Conservation (phyloP, 2,888 invertebrate species). For the Amphipyra tragopoginis region DNA sequence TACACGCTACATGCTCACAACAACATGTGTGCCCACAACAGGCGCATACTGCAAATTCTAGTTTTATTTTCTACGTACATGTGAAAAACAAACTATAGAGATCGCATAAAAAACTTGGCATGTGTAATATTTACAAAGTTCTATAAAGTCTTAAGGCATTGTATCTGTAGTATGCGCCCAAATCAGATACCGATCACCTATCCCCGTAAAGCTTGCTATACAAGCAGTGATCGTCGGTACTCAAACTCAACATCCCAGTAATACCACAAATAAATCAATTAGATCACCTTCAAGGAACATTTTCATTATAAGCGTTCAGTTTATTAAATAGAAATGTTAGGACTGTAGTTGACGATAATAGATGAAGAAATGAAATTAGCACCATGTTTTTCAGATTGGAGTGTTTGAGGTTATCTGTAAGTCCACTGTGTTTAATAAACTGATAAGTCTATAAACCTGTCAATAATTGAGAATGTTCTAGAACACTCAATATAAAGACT, state of each 20-base stretch:
- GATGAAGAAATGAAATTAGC: constrained; percentile 63
- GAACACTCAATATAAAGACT: constrained; percentile 1
- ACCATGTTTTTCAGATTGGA: constrained; percentile 59
- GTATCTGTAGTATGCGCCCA: constrained; percentile 50
- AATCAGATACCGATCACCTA: constrained; percentile 15
- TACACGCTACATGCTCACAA: constrained; percentile 4
- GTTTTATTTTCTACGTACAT: constrained; percentile 22
- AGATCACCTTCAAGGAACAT: constrained; percentile 60
- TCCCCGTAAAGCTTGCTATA: constrained; percentile 19
- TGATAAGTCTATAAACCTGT: constrained; percentile 24
- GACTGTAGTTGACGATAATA: constrained; percentile 39
- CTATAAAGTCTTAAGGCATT: constrained; percentile 47
- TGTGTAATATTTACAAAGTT: constrained; percentile 52
- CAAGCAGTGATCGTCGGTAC: constrained; percentile 34
- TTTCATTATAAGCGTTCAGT: constrained; percentile 60
- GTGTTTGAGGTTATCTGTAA: constrained; percentile 31
- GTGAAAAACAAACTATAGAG: constrained; percentile 48
- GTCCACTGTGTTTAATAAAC: constrained; percentile 15
- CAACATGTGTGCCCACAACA: constrained; percentile 16
- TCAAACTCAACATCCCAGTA: constrained; percentile 38
- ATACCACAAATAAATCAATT: constrained; percentile 50
- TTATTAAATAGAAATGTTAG: constrained; percentile 40
- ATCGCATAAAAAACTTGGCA: constrained; percentile 54
- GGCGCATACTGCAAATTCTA: constrained; percentile 46
- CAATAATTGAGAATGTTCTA: constrained; percentile 19